Percentiles rank a stretch among this genome's conserved stretches.
phyloP scores from a whole-genome alignment of 1,140 invertebrate genomes.

The Trichonephila inaurata region DNA sequence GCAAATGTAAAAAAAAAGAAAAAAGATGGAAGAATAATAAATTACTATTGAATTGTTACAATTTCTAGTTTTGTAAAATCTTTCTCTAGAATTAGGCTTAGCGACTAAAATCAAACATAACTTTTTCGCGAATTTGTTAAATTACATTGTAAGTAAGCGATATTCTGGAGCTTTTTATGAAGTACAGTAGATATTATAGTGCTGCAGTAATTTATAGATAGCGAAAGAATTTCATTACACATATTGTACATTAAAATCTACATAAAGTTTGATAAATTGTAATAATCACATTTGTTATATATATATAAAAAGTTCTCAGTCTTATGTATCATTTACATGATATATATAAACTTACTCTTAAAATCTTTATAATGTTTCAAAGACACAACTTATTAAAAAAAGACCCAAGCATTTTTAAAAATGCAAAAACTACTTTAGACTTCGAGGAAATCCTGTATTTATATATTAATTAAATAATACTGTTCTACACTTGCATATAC shows the following conservation, averaged over 20 bases:
- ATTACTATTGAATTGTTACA: slow-evolving; percentile 44
- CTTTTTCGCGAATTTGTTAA: slow-evolving; percentile 1
- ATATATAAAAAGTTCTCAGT: too few species aligned
- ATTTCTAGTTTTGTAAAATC: slow-evolving; percentile 68
- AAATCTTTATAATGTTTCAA: too few species aligned
- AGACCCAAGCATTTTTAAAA: too few species aligned
- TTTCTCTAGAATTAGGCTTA: slow-evolving; percentile 33
- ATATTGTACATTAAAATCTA: background rate
- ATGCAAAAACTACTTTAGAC: too few species aligned
- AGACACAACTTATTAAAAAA: too few species aligned
- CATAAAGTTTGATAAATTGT: too few species aligned
- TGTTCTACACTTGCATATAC: too few species aligned
- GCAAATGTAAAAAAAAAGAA: background rate
- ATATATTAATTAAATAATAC: too few species aligned
- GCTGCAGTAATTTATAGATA: background rate
- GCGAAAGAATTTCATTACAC: background rate
- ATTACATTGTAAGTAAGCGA: background rate
- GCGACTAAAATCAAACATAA: slow-evolving; percentile 24
- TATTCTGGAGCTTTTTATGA: slow-evolving; percentile 20
- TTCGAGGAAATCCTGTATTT: too few species aligned
- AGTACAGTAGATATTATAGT: background rate
- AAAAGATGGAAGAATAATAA: background rate
- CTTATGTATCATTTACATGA: too few species aligned
- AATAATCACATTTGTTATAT: too few species aligned
- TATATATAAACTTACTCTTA: too few species aligned